Conservation (phyloP, 1,140 invertebrate species). For the Camponotus vicinus region DNA sequence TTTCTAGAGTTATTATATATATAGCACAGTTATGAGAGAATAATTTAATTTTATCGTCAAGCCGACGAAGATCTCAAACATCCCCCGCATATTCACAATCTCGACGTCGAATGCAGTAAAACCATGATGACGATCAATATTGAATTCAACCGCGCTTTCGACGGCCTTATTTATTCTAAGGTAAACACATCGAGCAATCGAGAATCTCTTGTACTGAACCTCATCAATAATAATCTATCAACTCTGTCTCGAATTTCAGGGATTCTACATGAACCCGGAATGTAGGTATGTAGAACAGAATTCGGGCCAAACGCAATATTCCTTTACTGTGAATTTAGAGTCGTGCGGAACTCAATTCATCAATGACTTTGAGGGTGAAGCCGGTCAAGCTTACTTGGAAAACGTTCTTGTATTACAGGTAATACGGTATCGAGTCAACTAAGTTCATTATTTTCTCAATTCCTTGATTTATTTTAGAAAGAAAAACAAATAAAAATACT, state of each 20-base stretch:
- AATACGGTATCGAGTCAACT: constrained; percentile 1
- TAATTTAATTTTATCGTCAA: constrained; percentile 28
- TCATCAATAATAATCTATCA: background rate
- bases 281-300: constrained; percentile 92
- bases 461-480: background rate
- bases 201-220: background rate
- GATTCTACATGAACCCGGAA: constrained; percentile 90
- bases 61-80: constrained; percentile 86
- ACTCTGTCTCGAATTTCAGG: constrained; percentile 82
- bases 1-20: background rate
- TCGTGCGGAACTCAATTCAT: constrained; percentile 93
- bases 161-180: constrained; percentile 94
- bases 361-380: constrained; percentile 91
- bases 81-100: constrained; percentile 91
- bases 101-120: constrained; percentile 92
- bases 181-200: constrained; percentile 76
- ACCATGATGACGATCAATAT: constrained; percentile 94
- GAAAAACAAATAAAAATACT: constrained; percentile 25
- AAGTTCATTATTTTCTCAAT: background rate
- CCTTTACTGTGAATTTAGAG: constrained; percentile 92
- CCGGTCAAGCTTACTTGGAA: constrained; percentile 92
- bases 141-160: constrained; percentile 92
- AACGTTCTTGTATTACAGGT: constrained; percentile 92
- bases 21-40: background rate
- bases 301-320: constrained; percentile 89